Conservation (phyloP, 2,888 invertebrate species). For the Morpho helenor region DNA sequence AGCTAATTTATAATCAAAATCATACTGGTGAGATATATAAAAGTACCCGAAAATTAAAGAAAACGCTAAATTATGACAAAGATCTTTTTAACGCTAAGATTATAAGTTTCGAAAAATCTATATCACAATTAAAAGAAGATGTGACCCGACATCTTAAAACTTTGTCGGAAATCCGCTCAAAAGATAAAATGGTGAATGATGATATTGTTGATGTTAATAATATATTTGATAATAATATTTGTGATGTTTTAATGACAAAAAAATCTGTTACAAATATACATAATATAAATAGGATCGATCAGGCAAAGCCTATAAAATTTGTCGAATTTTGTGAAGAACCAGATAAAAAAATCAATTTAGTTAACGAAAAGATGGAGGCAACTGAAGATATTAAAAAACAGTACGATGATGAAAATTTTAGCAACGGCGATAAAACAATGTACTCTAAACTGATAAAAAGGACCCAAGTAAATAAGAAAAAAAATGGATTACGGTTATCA, state of each 20-base stretch:
- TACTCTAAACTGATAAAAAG: conserved; percentile 4
- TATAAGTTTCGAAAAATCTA: conserved; percentile 8
- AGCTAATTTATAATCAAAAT: neutral
- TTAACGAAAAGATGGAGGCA: neutral
- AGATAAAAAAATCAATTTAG: neutral
- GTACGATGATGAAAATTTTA: neutral
- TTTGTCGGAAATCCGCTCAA: conserved; percentile 4
- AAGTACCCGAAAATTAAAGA: neutral
- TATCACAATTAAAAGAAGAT: conserved; percentile 6
- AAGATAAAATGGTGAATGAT: neutral
- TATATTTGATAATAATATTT: neutral
- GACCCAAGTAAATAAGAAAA: neutral
- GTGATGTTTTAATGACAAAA: neutral
- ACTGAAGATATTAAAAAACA: neutral
- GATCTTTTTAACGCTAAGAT: conserved; percentile 4
- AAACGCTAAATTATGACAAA: neutral
- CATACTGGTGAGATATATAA: too few species aligned
- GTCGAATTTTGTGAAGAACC: neutral
- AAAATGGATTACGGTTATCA: neutral
- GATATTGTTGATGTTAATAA: neutral
- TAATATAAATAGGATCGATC: neutral
- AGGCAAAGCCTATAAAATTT: neutral
- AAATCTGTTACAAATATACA: neutral
- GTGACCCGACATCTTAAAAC: conserved; percentile 3
- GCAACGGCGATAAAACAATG: conserved; percentile 14